Evolutionary conservation across 2,797 vertebrate species (phyloP).

Genomic region (Eidolon dupreanum): DNA sequence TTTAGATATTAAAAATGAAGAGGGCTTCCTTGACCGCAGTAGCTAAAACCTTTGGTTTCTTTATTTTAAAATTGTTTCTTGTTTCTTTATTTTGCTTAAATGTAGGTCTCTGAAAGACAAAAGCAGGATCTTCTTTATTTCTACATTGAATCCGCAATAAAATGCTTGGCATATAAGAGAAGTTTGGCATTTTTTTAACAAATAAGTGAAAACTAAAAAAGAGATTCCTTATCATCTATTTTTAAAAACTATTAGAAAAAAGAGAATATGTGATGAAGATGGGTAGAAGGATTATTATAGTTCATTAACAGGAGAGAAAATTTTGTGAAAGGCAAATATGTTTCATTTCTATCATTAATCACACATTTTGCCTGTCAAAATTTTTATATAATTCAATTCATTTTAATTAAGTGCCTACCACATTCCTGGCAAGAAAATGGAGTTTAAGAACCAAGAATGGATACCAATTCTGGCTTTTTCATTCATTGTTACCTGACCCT

Average conservation of each 20-base stretch:
- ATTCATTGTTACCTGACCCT: not conserved
- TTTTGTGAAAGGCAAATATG: not conserved
- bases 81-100: not conserved
- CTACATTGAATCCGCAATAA: not conserved
- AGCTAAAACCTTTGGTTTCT: not conserved
- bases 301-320: not conserved
- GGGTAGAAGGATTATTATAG: not conserved
- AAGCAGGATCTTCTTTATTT: not conserved
- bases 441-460: not conserved
- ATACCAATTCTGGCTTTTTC: not conserved
- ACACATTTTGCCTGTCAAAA: not conserved
- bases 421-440: not conserved
- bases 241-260: not conserved
- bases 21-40: not conserved
- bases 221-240: not conserved
- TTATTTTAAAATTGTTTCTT: not conserved
- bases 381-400: not conserved
- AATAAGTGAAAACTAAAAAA: not conserved
- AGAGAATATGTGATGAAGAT: not conserved
- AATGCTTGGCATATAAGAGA: not conserved
- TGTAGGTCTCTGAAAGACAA: not conserved
- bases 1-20: not conserved
- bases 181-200: not conserved
- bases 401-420: not conserved
- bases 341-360: not conserved